Base-by-base conservation (phyloP, 2,888 invertebrate genomes). In the Pandemis heparana region DNA sequence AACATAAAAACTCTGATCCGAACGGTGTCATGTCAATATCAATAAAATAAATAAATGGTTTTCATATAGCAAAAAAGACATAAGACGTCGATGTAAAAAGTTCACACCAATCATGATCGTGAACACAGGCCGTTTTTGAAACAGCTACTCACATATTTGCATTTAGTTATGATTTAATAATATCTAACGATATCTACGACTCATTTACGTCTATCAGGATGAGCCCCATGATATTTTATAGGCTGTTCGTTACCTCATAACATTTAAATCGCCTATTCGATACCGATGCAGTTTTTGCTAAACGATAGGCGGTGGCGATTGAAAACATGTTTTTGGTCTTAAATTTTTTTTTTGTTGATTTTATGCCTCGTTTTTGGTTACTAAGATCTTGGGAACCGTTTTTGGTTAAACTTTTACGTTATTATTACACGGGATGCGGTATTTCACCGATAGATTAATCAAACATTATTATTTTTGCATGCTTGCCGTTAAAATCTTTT, bases 241-340 rank as follows among this genome's bases (percentile, higher is more conserved):
- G 59, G 43, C 32, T n/a, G 5, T 56, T 62, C 39, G 53, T 53
- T 43, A 62, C 41, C 32, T 70, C 63, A 32, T 63, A 63, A 70
- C 32, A 41, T 53, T 70, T 63, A 41, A 63, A 32, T 63, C 10
- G 43, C 53, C 53, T 43, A 39, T 62, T 43, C 16, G 43, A 53
- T 63, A 63, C 43, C 53, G 62, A 53, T 62, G 63, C 70, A 53
- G 63, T 53, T 63, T 70, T 70, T 62, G 41, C 32, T 70, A 63
- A 56, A 46, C 63, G 32, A 68, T 68, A 59, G 9, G 3, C 53
- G 53, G 53, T 41, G 46, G 43, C 32, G 32, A 53, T 70, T 70
- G 56, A 46, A 23, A 43, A 60, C 43, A 16, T 10, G 53, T 70
- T 70, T 63, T 70, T 32, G n/a, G 46, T 16, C 23, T 56, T 66